Evolutionary conservation across 2,113 vertebrate species (phyloP).

Genomic region (Canis aureus): DNA sequence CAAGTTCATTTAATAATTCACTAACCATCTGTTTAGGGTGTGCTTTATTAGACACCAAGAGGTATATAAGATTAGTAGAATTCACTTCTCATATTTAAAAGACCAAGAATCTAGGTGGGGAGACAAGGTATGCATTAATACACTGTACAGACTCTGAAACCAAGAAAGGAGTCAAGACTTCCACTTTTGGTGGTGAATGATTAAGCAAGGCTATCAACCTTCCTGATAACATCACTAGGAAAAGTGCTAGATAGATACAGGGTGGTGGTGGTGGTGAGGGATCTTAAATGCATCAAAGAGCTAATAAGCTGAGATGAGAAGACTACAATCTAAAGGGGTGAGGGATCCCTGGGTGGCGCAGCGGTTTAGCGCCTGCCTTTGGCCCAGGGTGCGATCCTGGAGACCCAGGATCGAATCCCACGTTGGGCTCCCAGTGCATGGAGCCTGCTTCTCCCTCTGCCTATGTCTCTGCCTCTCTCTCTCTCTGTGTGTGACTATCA

Average conservation of each 20-base stretch:
- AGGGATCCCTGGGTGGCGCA: neutral
- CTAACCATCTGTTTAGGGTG: neutral
- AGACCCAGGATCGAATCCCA: too few species aligned
- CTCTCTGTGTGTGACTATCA: too few species aligned
- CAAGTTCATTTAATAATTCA: slow-evolving; percentile 35
- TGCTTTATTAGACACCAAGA: neutral
- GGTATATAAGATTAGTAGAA: neutral
- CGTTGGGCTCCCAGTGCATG: too few species aligned
- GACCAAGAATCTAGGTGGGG: neutral
- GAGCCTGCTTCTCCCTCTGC: too few species aligned
- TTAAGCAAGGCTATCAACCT: neutral
- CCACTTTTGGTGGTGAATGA: neutral
- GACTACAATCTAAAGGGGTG: neutral
- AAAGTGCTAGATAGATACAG: neutral
- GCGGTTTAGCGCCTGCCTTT: too few species aligned
- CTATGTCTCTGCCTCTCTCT: too few species aligned
- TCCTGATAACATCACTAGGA: neutral
- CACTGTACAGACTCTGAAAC: neutral
- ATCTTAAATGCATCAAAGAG: neutral
- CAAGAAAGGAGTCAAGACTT: neutral
- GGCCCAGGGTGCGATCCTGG: too few species aligned
- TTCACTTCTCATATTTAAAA: slow-evolving; percentile 1
- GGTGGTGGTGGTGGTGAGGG: too few species aligned
- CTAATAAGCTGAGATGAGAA: neutral
- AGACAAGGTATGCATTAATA: neutral